phyloP scores from a whole-genome alignment of 2,113 vertebrate species.

The Columba janthina region DNA sequence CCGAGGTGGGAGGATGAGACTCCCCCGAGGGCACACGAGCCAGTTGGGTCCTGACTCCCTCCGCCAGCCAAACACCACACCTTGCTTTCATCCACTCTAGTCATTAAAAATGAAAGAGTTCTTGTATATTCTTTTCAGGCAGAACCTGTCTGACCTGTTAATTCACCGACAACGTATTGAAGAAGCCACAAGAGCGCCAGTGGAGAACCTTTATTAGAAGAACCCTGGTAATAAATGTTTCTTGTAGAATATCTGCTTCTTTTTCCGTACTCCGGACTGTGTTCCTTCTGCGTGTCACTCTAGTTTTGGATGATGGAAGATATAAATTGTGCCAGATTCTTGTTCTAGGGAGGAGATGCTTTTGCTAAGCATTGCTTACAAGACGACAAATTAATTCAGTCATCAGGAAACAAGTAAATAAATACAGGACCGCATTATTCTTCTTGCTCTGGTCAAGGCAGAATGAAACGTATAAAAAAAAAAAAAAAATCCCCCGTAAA shows the following conservation, averaged over 20 bases:
- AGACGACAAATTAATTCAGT: neutral
- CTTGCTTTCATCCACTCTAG: constrained; percentile 51
- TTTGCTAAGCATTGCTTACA: neutral
- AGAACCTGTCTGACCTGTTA: constrained; percentile 66
- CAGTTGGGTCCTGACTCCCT: constrained; percentile 35
- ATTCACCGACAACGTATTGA: neutral
- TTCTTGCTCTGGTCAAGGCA: neutral
- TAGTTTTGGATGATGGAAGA: neutral
- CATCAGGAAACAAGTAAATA: neutral
- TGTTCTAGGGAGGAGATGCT: neutral
- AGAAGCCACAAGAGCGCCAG: neutral
- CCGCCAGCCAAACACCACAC: neutral
- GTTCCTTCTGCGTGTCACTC: neutral
- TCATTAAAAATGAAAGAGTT: constrained; percentile 54
- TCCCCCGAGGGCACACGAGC: constrained; percentile 34
- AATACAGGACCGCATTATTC: neutral
- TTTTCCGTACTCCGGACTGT: neutral
- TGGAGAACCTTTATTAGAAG: neutral
- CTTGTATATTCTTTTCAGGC: constrained; percentile 12
- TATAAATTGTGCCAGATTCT: neutral
- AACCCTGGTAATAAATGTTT: neutral
- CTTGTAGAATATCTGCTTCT: neutral
- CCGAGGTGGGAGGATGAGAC: neutral
- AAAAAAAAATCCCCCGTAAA: neutral
- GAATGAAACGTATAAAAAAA: neutral